phyloP scores from a whole-genome alignment of 2,888 invertebrate genomes.

The Dasypogon diadema region DNA sequence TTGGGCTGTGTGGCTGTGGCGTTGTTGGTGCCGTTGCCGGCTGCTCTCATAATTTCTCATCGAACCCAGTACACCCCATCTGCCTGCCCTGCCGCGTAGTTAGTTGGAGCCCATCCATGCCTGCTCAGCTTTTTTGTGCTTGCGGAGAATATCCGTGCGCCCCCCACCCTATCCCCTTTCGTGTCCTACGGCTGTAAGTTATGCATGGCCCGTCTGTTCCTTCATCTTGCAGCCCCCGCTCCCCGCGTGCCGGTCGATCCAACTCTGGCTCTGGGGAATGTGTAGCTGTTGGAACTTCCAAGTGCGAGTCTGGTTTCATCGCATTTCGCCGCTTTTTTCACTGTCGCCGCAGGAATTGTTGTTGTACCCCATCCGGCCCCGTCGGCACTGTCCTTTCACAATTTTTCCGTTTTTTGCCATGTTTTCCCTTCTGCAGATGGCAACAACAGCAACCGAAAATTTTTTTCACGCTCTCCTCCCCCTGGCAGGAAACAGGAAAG shows the following conservation, averaged over 20 bases:
- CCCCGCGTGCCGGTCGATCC: conserved; percentile 34
- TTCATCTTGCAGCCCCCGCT: conserved; percentile 4
- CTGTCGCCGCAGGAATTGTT: conserved; percentile 38
- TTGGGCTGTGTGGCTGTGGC: conserved; percentile 12
- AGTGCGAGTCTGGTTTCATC: conserved; percentile 27
- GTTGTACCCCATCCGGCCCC: conserved; percentile 13
- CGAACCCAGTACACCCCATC: conserved; percentile 7
- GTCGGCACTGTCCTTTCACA: conserved; percentile 24
- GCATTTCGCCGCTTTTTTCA: conserved; percentile 37
- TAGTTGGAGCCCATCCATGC: conserved; percentile 22
- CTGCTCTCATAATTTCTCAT: conserved; percentile 48
- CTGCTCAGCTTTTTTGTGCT: conserved; percentile 47
- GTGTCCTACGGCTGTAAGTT: conserved; percentile 1
- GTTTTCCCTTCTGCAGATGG: conserved; percentile 39
- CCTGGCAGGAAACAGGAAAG: not conserved
- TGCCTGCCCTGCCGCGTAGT: not conserved
- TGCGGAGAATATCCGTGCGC: conserved; percentile 5
- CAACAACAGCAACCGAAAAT: conserved; percentile 41
- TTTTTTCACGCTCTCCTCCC: conserved; percentile 44
- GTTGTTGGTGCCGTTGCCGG: conserved; percentile 29
- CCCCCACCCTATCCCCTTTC: not conserved
- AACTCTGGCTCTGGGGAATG: conserved; percentile 12
- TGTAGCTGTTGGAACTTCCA: not conserved
- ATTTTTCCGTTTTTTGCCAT: conserved; percentile 41
- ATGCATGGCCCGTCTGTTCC: conserved; percentile 36